Evolutionary conservation across 1,140 invertebrate genomes (phyloP), one percentile per base, ranked within the genome.

Genomic region (Papilio glaucus): DNA sequence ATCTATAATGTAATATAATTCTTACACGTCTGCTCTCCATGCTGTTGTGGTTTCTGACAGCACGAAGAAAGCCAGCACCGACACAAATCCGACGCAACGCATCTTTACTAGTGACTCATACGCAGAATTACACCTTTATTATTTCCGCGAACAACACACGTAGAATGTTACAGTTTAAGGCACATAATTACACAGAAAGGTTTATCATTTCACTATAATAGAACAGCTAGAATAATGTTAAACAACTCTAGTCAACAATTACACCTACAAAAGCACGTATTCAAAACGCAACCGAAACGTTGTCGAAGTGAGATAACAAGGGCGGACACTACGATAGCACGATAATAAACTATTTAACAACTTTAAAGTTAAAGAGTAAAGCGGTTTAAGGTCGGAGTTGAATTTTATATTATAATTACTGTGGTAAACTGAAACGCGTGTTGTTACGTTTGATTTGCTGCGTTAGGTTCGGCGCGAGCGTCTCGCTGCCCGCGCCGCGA

Each of bases 301-400:
- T 87, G 65, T 77, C 75, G 77, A 79, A 76, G 73, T n/a, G 74
- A 81, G 84, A 90, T 90, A 90, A 88, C 80, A 72, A 79, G 74
- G 85, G 88, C 89, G 89, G 89, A 86, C 85, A 89, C 85, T 86
- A 88, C 87, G 77, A 85, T 87, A 87, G 77, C 81, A 73, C 81
- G 80, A 42, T 57, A 49, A 26, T 13, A 53, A 10, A 21, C 24
- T 53, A 70, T 26, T 45, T 68, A 68, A 68, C 65, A 68, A 68
- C 39, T 68, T 68, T 68, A 68, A 21, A 45, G 65, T 68, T 68
- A 67, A 0, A 45, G 65, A 45, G 29, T 69, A 69, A 69, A 69
- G 67, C 67, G 42, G 67, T 69, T 69, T 69, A 49, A 69, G 67
- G 67, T 69, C 41, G 67, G 67, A 69, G 41, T 69, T 69, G n/a